Conservation (phyloP, 2,113 vertebrate species). For the Neogobius melanostomus region DNA sequence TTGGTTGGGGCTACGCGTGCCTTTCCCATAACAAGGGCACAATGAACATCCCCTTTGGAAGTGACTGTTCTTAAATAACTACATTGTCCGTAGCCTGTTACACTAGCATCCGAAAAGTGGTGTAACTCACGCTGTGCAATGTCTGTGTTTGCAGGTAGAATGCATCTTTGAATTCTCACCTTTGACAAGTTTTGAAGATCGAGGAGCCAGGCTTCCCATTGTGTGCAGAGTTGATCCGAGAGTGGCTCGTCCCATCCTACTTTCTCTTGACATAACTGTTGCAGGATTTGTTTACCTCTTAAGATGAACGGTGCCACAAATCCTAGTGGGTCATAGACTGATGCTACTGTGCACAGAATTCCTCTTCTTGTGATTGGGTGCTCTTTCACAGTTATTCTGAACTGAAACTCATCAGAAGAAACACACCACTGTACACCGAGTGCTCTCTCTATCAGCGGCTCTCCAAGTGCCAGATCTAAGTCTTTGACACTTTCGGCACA, state of each 20-base stretch:
- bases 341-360: slow-evolving; percentile 11
- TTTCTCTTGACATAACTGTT: background rate
- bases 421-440: background rate
- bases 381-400: slow-evolving; percentile 14
- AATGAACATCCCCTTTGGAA: too few species aligned
- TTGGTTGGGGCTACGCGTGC: too few species aligned
- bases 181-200: slow-evolving; percentile 9
- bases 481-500: too few species aligned
- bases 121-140: too few species aligned
- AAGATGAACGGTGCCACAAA: background rate
- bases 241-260: background rate
- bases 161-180: background rate
- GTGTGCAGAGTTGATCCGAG: background rate
- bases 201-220: background rate
- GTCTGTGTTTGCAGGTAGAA: too few species aligned
- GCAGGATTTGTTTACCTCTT: background rate
- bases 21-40: too few species aligned
- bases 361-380: slow-evolving; percentile 15
- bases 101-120: too few species aligned
- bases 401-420: slow-evolving; percentile 13
- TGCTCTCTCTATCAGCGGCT: too few species aligned
- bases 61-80: too few species aligned
- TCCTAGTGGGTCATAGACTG: slow-evolving; percentile 19
- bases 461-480: background rate
- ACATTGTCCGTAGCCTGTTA: too few species aligned